Base-by-base conservation (phyloP, 2,888 invertebrate genomes). In the Acholoe squamosa region DNA sequence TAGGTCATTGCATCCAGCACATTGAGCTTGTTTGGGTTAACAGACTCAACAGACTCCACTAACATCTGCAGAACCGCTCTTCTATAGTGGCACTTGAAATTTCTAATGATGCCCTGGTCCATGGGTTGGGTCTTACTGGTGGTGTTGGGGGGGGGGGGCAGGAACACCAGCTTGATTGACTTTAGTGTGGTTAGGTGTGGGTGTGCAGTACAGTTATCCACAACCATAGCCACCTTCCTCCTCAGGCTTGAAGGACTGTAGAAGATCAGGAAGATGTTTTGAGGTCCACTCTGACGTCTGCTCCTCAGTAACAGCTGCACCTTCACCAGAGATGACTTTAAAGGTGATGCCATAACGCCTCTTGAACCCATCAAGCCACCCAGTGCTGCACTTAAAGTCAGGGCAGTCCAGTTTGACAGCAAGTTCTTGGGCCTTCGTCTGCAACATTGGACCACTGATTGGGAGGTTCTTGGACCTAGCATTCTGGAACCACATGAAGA, bases 101-200 rank as follows among this genome's bases (percentile, higher is more conserved):
- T 12, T 19, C 19, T 10, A 67, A 89, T 89, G 10, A 89, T 67
- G 16, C 89, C 67, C 43, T 89, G 89, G 71, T 89, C 89, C 14
- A 89, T 22, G 19, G 89, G 89, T 43, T 89, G 89, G 28, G 31
- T n/a, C 14, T 14, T n/a, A 25, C 25, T 16, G 19, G 89, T 89
- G 10, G 89, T 89, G 67, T 67, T 67, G 1, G 89, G 28, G 19
- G 89, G 89, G 1, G 89, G 28, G 19, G 89, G 89, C 14, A 89
- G 34, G 67, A 31, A 67, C 0, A 89, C n/a, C 61, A 89, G 33
- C 25, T 16, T 89, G 12, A 89, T 34, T 31, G 25, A 14, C 43
- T 14, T 67, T 12, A 89, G 89, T 10, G 61, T 22, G 12, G 33
- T 14, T 61, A 25, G 22, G 33, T 33, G 22, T 14, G 89, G 89